A percentile compares a stretch with the other conserved stretches of the same genome.
Conservation (phyloP, 2,113 vertebrate species). For the Redunca redunca region DNA sequence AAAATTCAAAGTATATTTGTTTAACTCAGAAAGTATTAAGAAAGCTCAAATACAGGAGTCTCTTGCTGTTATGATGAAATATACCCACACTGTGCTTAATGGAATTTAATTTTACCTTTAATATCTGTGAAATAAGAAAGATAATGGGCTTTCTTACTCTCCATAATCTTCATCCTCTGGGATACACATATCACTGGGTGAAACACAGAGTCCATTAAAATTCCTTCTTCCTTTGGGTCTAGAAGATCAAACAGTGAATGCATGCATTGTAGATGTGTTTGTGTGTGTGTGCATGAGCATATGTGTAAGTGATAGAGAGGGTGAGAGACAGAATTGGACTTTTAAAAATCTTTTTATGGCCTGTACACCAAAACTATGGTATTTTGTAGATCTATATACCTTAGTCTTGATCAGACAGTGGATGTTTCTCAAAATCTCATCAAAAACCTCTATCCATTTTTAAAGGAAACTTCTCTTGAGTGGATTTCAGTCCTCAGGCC, state of each 20-base stretch:
- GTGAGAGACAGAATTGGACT: background rate
- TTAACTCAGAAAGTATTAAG: background rate
- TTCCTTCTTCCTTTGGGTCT: background rate
- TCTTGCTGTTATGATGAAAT: background rate
- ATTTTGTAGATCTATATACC: background rate
- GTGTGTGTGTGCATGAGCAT: background rate
- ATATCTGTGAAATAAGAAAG: constrained; percentile 12
- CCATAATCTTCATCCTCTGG: background rate
- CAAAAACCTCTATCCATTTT: background rate
- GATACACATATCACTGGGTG: background rate
- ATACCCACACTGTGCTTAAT: background rate
- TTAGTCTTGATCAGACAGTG: background rate
- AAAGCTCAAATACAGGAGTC: background rate
- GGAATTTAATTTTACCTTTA: constrained; percentile 16
- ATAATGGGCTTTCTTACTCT: background rate
- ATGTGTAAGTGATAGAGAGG: background rate
- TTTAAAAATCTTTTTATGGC: background rate
- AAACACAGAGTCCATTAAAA: background rate
- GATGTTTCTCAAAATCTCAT: background rate
- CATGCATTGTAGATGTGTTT: background rate
- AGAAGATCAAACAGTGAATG: background rate
- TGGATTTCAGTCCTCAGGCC: background rate
- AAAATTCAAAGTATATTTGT: background rate
- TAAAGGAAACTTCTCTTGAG: background rate
- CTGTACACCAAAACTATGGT: background rate